A percentile compares a stretch with the other conserved stretches of the same genome.
Conservation (phyloP, 2,888 invertebrate genomes). For the Biston stratarius region DNA sequence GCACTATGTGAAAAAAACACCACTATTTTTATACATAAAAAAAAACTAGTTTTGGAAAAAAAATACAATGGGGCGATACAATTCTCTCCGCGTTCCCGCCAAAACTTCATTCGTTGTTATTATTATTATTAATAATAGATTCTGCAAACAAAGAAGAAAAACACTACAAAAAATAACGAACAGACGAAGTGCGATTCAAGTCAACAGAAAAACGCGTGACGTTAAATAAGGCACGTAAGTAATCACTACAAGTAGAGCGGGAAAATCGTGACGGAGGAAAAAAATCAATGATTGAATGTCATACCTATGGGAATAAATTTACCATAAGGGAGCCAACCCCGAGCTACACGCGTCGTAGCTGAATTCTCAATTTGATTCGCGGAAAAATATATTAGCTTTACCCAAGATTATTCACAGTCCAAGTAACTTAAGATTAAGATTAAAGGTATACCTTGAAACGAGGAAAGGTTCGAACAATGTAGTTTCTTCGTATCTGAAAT, state of each 20-base stretch:
- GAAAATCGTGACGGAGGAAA: constrained; percentile 54
- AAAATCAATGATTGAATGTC: constrained; percentile 82
- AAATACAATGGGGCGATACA: no score
- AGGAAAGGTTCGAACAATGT: constrained; percentile 31
- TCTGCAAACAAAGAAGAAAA: background rate
- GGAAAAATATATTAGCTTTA: constrained; percentile 55
- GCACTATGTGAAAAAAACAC: no score
- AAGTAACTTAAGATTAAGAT: constrained; percentile 40
- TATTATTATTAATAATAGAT: no score
- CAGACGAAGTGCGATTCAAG: background rate
- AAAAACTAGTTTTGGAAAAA: no score
- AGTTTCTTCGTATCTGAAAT: constrained; percentile 56
- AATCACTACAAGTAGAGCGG: constrained; percentile 37
- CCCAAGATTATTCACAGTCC: constrained; percentile 45
- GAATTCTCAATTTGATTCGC: constrained; percentile 73
- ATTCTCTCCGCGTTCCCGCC: no score
- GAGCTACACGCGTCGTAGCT: constrained; percentile 69
- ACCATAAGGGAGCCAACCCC: constrained; percentile 55
- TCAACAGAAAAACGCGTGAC: constrained; percentile 1
- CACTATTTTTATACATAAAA: no score
- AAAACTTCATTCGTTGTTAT: no score
- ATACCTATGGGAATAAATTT: constrained; percentile 84
- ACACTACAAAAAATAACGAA: background rate
- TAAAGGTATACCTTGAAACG: constrained; percentile 27
- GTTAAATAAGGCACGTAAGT: constrained; percentile 29